Evolutionary conservation across 2,888 invertebrate genomes (phyloP).

Genomic region (Himalopsyche kuldschensis): DNA sequence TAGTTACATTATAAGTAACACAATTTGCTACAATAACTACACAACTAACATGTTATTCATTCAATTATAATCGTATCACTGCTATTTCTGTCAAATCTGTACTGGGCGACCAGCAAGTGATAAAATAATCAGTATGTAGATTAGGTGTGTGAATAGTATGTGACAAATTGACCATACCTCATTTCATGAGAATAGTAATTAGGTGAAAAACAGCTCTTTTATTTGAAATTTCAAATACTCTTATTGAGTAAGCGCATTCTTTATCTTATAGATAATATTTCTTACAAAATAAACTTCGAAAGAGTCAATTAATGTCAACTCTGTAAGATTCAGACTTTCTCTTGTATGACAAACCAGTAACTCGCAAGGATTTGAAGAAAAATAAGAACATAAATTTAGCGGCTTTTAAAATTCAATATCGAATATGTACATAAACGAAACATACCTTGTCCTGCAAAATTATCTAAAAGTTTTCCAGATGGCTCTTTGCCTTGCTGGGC

Average conservation of each 20-base stretch:
- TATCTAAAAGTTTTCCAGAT: slow-evolving; percentile 58
- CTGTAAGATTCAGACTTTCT: too few species aligned
- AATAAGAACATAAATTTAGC: too few species aligned
- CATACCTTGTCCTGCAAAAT: slow-evolving; percentile 51
- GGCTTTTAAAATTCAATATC: too few species aligned
- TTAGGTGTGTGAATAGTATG: not conserved
- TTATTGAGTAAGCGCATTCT: too few species aligned
- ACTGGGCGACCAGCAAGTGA: not conserved
- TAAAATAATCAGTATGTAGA: not conserved
- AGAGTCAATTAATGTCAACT: too few species aligned
- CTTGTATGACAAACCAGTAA: too few species aligned
- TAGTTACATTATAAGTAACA: not conserved
- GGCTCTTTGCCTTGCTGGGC: slow-evolving; percentile 61
- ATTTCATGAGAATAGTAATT: not conserved
- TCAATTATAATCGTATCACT: not conserved
- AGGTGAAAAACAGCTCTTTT: not conserved
- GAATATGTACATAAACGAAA: not conserved
- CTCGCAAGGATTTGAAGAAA: too few species aligned
- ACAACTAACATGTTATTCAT: not conserved
- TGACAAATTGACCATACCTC: not conserved
- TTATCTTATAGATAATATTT: too few species aligned
- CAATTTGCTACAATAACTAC: not conserved
- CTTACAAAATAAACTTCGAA: too few species aligned
- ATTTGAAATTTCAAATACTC: too few species aligned
- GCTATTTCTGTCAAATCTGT: not conserved